Conservation (phyloP, 1,140 invertebrate species). For the Drosophila bipectinata region DNA sequence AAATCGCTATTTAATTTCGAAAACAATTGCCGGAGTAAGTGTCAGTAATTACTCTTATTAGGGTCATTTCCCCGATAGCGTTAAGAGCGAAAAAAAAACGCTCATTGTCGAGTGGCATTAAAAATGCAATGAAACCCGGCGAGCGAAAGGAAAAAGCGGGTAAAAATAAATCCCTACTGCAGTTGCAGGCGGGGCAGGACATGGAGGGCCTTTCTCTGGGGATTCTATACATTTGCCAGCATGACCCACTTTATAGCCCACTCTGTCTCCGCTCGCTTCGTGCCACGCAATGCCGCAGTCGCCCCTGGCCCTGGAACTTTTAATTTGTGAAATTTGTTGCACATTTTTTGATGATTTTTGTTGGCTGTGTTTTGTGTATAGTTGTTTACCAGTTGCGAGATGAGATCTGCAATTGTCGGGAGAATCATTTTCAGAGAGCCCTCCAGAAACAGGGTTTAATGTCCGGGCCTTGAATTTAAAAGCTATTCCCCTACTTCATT, state of each 20-base stretch:
- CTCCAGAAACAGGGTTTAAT: neutral
- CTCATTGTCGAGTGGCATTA: slow-evolving; percentile 45
- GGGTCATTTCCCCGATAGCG: slow-evolving; percentile 15
- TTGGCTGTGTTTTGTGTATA: slow-evolving; percentile 15
- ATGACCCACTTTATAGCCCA: slow-evolving; percentile 28
- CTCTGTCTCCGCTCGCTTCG: neutral
- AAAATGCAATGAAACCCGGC: slow-evolving; percentile 38
- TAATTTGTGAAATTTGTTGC: slow-evolving; percentile 73
- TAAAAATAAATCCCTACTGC: slow-evolving; percentile 35
- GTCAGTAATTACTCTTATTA: slow-evolving; percentile 48
- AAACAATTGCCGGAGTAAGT: slow-evolving; percentile 32
- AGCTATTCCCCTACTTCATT: slow-evolving; percentile 43
- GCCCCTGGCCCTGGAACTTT: slow-evolving; percentile 43
- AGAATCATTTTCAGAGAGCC: slow-evolving; percentile 32
- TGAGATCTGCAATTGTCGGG: slow-evolving; percentile 23
- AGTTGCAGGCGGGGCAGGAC: neutral
- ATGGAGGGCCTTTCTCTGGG: slow-evolving; percentile 12
- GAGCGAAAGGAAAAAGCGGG: neutral
- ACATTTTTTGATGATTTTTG: slow-evolving; percentile 51
- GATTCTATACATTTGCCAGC: slow-evolving; percentile 13
- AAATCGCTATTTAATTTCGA: slow-evolving; percentile 44
- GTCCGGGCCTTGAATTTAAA: slow-evolving; percentile 1
- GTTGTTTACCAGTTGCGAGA: slow-evolving; percentile 1
- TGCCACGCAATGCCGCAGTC: slow-evolving; percentile 5
- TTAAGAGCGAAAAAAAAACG: slow-evolving; percentile 12